phyloP scores from a whole-genome alignment of 2,797 vertebrate genomes.

The Pachyuromys duprasi region DNA sequence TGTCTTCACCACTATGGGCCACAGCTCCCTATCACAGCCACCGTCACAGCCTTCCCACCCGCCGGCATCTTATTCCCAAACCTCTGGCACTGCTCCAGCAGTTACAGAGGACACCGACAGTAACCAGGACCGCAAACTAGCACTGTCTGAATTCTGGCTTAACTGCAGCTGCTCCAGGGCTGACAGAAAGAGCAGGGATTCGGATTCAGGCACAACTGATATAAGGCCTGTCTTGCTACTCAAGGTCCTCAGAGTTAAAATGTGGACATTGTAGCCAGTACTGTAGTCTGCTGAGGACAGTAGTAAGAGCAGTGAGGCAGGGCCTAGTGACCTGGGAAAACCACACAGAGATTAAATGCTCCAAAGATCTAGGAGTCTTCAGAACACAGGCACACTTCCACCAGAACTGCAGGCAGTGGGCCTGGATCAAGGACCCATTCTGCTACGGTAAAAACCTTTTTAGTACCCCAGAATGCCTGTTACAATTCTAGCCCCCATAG shows the following conservation, averaged over 20 bases:
- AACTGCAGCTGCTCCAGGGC: not conserved
- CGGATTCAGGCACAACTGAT: not conserved
- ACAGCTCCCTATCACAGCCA: not conserved
- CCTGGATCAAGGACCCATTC: not conserved
- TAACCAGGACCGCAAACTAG: not conserved
- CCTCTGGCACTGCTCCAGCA: conserved; percentile 5
- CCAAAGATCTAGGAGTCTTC: not conserved
- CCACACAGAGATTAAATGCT: not conserved
- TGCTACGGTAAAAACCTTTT: not conserved
- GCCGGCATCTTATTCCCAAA: not conserved
- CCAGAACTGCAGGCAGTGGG: not conserved
- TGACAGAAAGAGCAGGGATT: not conserved
- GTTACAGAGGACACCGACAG: not conserved
- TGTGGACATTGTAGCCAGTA: not conserved
- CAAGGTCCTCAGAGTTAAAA: not conserved
- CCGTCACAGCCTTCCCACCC: not conserved
- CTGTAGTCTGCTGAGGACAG: not conserved
- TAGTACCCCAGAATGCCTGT: not conserved
- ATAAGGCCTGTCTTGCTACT: not conserved
- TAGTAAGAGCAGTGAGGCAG: not conserved
- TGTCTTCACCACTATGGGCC: not conserved
- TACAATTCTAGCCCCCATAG: not conserved
- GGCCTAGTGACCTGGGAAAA: not conserved
- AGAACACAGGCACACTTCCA: not conserved
- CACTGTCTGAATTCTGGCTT: not conserved